Percentiles rank a stretch among this genome's conserved stretches.
Conservation (phyloP, 2,888 invertebrate species). For the Cataglyphis albicans region DNA sequence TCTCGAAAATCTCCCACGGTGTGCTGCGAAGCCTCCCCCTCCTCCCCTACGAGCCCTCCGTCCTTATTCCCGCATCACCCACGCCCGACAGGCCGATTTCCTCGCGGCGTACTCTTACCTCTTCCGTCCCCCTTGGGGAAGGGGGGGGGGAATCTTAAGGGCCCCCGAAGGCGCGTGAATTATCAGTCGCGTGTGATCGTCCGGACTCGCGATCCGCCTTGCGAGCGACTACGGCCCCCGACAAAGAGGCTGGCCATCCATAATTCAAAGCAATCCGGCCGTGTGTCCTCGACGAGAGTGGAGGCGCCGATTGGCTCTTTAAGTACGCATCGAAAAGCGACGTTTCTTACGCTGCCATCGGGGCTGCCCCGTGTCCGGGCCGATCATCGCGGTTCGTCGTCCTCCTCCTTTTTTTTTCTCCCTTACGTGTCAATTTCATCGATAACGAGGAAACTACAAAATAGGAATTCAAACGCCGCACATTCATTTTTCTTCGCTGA, state of each 20-base stretch:
- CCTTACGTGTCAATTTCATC: constrained; percentile 75
- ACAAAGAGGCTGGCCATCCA: constrained; percentile 83
- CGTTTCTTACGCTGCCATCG: neutral
- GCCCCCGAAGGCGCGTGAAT: constrained; percentile 74
- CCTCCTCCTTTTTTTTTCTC: constrained; percentile 10
- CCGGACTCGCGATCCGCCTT: constrained; percentile 63
- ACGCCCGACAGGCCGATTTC: constrained; percentile 63
- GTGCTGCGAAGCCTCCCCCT: constrained; percentile 20
- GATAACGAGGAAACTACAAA: neutral
- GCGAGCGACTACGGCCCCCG: constrained; percentile 74
- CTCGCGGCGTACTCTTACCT: constrained; percentile 5
- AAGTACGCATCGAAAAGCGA: constrained; percentile 56
- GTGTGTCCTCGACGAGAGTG: constrained; percentile 74
- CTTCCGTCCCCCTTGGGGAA: neutral
- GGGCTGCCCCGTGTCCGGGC: neutral
- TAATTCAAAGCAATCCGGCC: constrained; percentile 84
- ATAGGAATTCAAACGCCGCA: neutral
- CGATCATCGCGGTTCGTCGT: constrained; percentile 15
- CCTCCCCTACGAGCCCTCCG: constrained; percentile 41
- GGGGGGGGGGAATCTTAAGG: constrained; percentile 46
- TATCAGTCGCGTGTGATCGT: constrained; percentile 83
- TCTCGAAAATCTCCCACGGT: constrained; percentile 73
- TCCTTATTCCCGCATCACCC: constrained; percentile 75
- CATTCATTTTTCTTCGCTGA: neutral
- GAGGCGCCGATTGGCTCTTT: constrained; percentile 81